Evolutionary conservation across 2,113 vertebrate genomes (phyloP).

Genomic region (Bubalus kerabau): DNA sequence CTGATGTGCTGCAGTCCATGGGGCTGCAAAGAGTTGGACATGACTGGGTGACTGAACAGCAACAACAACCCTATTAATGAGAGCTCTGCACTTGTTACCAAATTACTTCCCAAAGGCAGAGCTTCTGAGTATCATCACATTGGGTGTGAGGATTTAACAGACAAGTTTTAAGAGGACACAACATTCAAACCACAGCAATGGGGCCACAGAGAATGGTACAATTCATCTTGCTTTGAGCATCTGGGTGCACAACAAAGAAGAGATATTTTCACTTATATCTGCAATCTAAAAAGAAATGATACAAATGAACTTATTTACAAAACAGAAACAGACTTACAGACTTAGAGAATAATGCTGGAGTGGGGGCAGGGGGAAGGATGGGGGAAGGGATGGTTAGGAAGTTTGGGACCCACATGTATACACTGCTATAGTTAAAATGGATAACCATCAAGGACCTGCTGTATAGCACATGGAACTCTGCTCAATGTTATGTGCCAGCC

Average conservation of each 20-base stretch:
- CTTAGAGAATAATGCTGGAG: background rate
- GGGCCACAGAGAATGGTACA: background rate
- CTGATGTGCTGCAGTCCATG: background rate
- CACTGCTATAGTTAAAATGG: background rate
- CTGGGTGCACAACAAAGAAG: background rate
- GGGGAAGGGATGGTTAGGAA: background rate
- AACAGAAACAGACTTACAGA: background rate
- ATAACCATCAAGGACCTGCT: background rate
- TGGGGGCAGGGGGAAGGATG: accelerated
- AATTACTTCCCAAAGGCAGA: background rate
- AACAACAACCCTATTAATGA: background rate
- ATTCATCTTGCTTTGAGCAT: background rate
- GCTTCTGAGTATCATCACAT: background rate
- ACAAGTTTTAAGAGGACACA: background rate
- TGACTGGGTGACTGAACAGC: background rate
- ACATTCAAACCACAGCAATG: background rate
- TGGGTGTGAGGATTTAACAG: background rate
- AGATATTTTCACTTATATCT: background rate
- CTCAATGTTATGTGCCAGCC: background rate
- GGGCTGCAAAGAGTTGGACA: background rate
- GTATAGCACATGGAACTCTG: background rate
- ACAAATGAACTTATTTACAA: background rate
- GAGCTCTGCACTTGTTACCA: background rate
- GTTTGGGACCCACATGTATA: background rate
- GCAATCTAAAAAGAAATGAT: background rate